Percentiles rank a stretch among this genome's conserved stretches.
Conservation (phyloP, 1,140 invertebrate species). For the Brachionus paranguensis region DNA sequence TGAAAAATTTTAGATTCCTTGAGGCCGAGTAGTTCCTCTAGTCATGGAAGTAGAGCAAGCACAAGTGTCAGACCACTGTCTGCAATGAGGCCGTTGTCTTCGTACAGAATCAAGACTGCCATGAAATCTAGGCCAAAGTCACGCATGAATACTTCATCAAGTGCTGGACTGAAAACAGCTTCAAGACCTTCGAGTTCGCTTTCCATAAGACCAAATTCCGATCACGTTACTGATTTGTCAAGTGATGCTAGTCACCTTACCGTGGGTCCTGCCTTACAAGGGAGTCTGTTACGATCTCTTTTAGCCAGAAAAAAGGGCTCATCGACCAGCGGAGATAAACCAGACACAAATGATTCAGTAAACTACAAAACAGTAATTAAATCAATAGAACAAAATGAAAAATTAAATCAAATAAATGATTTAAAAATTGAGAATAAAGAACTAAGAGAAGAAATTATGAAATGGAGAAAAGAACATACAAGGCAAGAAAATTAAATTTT, state of each 20-base stretch:
- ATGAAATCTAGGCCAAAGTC: neutral
- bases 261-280: conserved; percentile 51
- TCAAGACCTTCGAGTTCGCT: neutral
- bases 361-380: conserved; percentile 21
- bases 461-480: conserved; percentile 34
- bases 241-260: conserved; percentile 51
- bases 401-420: neutral
- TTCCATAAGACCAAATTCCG: conserved; percentile 42
- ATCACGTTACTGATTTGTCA: conserved; percentile 41
- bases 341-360: neutral
- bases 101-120: neutral
- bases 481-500: neutral
- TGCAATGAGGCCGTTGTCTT: conserved; percentile 14
- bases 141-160: neutral
- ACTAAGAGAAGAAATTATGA: conserved; percentile 5
- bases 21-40: neutral
- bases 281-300: conserved; percentile 52
- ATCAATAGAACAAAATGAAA: conserved; percentile 1
- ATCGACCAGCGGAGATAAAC: neutral
- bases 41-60: neutral
- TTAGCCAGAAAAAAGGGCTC: conserved; percentile 44
- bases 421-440: conserved; percentile 28
- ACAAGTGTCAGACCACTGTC: conserved; percentile 2
- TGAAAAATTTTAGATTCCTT: neutral
- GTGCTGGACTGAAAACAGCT: neutral